Evolutionary conservation across 2,797 vertebrate genomes (phyloP).

Genomic region (Chaunax sp.): DNA sequence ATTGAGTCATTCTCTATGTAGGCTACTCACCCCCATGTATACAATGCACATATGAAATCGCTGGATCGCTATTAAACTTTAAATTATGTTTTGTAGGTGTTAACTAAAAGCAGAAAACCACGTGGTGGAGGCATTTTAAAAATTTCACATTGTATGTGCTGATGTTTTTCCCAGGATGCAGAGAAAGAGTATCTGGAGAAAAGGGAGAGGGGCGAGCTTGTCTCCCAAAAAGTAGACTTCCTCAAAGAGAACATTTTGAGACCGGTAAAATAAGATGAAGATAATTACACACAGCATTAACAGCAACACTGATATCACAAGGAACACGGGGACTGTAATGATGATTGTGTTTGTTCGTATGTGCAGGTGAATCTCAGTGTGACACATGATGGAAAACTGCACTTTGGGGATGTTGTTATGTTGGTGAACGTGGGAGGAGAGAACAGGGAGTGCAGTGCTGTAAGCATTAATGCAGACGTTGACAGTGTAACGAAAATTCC

Average conservation of each 20-base stretch:
- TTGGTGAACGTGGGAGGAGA: constrained; percentile 79
- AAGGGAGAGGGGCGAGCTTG: constrained; percentile 87
- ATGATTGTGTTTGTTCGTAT: constrained; percentile 14
- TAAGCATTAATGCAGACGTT: constrained; percentile 85
- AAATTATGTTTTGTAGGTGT: too few species aligned
- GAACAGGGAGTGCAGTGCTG: constrained; percentile 59
- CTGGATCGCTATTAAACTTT: too few species aligned
- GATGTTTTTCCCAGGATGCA: constrained; percentile 78
- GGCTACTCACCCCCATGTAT: too few species aligned
- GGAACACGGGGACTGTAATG: neutral
- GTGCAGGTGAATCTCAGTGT: constrained; percentile 84
- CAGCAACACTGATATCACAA: neutral
- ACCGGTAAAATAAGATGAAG: constrained; percentile 78
- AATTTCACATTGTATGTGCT: neutral
- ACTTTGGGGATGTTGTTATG: constrained; percentile 90
- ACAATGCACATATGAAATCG: too few species aligned
- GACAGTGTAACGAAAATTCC: constrained; percentile 53
- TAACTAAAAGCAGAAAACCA: too few species aligned
- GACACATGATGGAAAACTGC: constrained; percentile 84
- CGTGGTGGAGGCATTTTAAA: too few species aligned
- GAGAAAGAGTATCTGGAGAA: constrained; percentile 84
- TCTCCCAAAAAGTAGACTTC: constrained; percentile 82
- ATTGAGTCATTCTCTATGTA: too few species aligned
- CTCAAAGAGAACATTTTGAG: constrained; percentile 83
- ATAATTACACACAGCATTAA: neutral